Base-by-base conservation (phyloP, 1,140 invertebrate species). In the Neelides sp. region DNA sequence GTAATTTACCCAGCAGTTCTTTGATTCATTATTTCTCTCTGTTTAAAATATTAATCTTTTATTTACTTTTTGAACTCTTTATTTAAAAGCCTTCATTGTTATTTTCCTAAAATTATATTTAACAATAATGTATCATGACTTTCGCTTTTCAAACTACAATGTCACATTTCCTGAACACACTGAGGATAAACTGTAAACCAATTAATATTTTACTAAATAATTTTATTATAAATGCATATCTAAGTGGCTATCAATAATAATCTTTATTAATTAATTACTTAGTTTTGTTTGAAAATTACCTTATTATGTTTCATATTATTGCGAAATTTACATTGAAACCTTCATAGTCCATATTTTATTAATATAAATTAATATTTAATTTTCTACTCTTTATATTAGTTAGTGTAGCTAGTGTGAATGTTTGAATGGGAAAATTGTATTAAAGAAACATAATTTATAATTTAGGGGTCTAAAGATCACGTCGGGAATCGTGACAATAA, bases 381-480 rank as follows among this genome's bases (percentile, higher is more conserved):
- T 32, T 34, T 28, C 22, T 13, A 46, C 12, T 12, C 15, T 13
- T 50, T 37, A 52, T 30, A 43, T 48, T 22, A 7, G 15, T 13
- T 22, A 36, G 22, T 36, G 3, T 10, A 17, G 28, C 26, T 10
- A 28, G 28, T 22, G 20, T 32, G 17, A 30, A 35, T 50, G 23
- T 43, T 49, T 52, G 30, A 37, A 20, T 36, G 19, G 20, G 26
- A 27, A 30, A 50, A 22, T 50, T 50, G 44, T 44, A 17, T 32
- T 52, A 48, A 26, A 36, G 52, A 40, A 13, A 55, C 48, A 42
- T 47, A 24, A 27, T 24, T 35, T 60, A 50, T 53, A 55, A 71
- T 72, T 53, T 67, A 94, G 90, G 86, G 92, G 92, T 0, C 94
- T 98, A 89, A 93, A 84, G 30, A 82, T 98, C 22, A 94, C 91